phyloP scores from a whole-genome alignment of 2,888 invertebrate genomes.

The Kuschelorhynchus macadamiae region DNA sequence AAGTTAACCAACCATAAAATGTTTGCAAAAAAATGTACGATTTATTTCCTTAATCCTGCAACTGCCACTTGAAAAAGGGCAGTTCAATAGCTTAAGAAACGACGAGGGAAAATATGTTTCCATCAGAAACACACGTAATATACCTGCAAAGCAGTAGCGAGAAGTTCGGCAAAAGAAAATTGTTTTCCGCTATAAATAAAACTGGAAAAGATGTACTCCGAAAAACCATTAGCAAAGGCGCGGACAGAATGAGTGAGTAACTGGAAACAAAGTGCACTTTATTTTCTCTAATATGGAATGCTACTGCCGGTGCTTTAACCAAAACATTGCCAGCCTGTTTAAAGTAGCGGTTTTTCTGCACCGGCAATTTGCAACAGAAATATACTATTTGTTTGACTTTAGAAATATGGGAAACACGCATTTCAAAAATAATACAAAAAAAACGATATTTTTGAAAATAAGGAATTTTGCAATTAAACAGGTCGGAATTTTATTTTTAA shows the following conservation, averaged over 20 bases:
- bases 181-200: conserved; percentile 37
- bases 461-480: too few species aligned
- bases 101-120: neutral
- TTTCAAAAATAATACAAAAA: too few species aligned
- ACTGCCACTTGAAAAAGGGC: too few species aligned
- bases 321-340: conserved; percentile 15
- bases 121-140: conserved; percentile 15
- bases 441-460: too few species aligned
- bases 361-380: too few species aligned
- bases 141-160: conserved; percentile 13
- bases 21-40: too few species aligned
- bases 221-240: conserved; percentile 32
- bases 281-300: conserved; percentile 21
- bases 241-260: conserved; percentile 23
- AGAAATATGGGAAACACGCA: too few species aligned
- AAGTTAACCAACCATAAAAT: too few species aligned
- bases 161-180: conserved; percentile 22
- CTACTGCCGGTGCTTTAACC: conserved; percentile 14
- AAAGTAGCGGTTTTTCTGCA: conserved; percentile 8
- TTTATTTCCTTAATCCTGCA: too few species aligned
- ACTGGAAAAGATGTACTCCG: conserved; percentile 30
- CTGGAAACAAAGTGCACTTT: conserved; percentile 30
- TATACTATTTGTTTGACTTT: too few species aligned
- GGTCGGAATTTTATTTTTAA: too few species aligned
- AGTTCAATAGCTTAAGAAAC: neutral